Conservation (phyloP, 2,797 vertebrate genomes). For the Rachycentron canadum region DNA sequence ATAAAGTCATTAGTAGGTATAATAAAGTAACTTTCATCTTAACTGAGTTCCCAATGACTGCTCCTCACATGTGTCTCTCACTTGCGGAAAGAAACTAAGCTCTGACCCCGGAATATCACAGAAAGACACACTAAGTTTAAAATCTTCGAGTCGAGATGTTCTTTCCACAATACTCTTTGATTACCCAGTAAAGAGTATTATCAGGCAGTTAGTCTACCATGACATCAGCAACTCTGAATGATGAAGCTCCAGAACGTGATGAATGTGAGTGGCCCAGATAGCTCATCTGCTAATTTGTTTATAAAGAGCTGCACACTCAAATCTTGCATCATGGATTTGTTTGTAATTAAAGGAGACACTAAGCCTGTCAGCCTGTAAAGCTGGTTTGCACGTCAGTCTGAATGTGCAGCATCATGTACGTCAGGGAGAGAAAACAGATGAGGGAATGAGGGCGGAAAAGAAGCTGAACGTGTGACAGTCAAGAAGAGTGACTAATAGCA, state of each 20-base stretch:
- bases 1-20: background rate
- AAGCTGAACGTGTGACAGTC: conserved; percentile 19
- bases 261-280: conserved; percentile 4
- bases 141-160: conserved; percentile 13
- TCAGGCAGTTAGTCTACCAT: background rate
- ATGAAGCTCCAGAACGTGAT: conserved; percentile 32
- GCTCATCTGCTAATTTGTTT: conserved; percentile 36
- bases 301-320: conserved; percentile 33
- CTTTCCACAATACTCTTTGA: conserved; percentile 21
- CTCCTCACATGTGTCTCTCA: background rate
- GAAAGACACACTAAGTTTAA: background rate
- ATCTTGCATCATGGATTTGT: conserved; percentile 50
- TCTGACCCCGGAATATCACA: background rate
- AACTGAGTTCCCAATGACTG: background rate
- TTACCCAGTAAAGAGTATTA: conserved; percentile 5
- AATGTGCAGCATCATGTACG: conserved; percentile 40
- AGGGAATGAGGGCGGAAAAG: background rate
- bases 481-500: conserved; percentile 9
- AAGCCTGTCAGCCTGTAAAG: conserved; percentile 62
- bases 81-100: background rate
- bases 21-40: background rate
- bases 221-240: conserved; percentile 9
- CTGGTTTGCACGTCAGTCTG: conserved; percentile 27
- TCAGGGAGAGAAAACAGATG: conserved; percentile 33
- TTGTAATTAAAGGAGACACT: conserved; percentile 68